Base-by-base conservation (phyloP, 2,797 vertebrate genomes). In the Poliocrania exsul region DNA sequence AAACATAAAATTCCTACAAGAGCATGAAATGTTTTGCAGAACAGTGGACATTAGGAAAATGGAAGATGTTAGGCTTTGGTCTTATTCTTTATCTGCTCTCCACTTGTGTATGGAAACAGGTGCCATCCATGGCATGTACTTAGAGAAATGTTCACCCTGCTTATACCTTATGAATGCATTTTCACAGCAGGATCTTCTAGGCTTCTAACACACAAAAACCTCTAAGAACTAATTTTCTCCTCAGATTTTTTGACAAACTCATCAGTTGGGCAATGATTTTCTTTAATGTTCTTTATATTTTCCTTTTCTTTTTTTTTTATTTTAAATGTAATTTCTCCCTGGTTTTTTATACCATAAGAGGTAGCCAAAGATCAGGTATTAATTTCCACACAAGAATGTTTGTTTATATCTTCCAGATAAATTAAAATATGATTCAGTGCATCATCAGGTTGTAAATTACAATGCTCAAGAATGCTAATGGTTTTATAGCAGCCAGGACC, bases 381-480 rank as follows among this genome's bases (percentile, higher is more conserved):
- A 93, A 96, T 91, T 92, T 96, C 81, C 69, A 91, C 28, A 50
- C 58, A 25, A 65, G 54, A 71, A 91, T 75, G 77, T 95, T 96
- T 94, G 84, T 96, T 96, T 91, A 21, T 86, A 67, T 89, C 91
- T 95, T 92, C 75, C 69, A 49, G 87, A 72, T 79, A 92, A 94
- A 94, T 95, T 96, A 93, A 93, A 94, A 92, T 83, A 89, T 95
- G 92, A 94, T 95, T 97, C 91, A 95, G 83, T 94, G 81, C 84
- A 75, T 93, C 88, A 86, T 86, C 75, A 56, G 37, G 89, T 54
- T 91, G 89, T 89, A 94, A 97, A 97, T 93, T 78, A 91, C 67
- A 71, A 87, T 92, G 20, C 75, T 75, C 69, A 54, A 61, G 69
- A 92, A 94, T 24, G 69, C 13, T 94, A 87, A 93, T 93, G 65